Percentiles rank a stretch among this genome's conserved stretches.
Evolutionary conservation across 1,140 invertebrate genomes (phyloP).

Genomic region (Linepithema humile): DNA sequence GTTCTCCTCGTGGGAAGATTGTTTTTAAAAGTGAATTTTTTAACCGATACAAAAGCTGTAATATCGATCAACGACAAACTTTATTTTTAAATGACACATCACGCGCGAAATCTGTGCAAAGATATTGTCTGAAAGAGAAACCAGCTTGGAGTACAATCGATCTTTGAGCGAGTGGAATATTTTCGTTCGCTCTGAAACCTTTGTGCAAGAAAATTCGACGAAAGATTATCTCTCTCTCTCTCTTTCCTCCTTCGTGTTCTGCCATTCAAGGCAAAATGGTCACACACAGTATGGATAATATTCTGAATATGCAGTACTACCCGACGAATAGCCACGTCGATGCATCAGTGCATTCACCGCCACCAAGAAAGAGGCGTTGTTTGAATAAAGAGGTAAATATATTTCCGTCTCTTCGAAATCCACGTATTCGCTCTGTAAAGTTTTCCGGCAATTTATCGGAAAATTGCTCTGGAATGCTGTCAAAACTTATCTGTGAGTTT

Average conservation of each 20-base stretch:
- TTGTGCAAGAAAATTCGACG: neutral
- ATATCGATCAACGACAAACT: neutral
- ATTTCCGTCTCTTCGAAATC: too few species aligned
- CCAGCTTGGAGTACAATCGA: neutral
- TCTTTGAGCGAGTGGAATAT: neutral
- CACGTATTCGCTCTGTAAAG: too few species aligned
- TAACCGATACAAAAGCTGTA: neutral
- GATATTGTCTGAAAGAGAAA: neutral
- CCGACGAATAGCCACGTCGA: constrained; percentile 73
- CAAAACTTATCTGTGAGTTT: too few species aligned
- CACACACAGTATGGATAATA: constrained; percentile 83
- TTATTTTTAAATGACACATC: neutral
- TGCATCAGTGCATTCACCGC: constrained; percentile 70
- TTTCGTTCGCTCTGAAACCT: neutral
- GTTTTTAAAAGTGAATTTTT: neutral
- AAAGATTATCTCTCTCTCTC: neutral
- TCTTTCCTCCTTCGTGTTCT: neutral
- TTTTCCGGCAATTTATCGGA: too few species aligned
- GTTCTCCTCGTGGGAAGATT: neutral
- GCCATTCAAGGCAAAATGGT: constrained; percentile 74
- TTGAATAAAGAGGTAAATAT: constrained; percentile 81
- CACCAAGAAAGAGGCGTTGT: constrained; percentile 79
- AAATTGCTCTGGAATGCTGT: too few species aligned
- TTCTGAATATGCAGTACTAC: constrained; percentile 83
- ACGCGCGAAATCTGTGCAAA: too few species aligned